These are phyloP conservation scores for western clawed frog (Xenopus tropicalis) DNA, from an alignment of 2,113 vertebrate species.

Conservation along the genomic window UCB_Xtro_10.0 CM004444.2:28878001-28878500, in stretches of 20 bases:
- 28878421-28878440: constrained; percentile 58
- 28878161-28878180: constrained; percentile 68
- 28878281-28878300: constrained; percentile 68
- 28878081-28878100: background rate
- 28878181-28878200: constrained; percentile 61
- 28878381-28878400: constrained; percentile 53
- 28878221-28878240: constrained; percentile 79
- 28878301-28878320: constrained; percentile 51
- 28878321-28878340: constrained; percentile 58
- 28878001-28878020: too few relatives aligned
- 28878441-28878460: constrained; percentile 51
- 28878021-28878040: too few relatives aligned
- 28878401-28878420: constrained; percentile 65
- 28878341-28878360: constrained; percentile 66
- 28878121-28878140: constrained; percentile 76
- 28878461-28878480: constrained; percentile 12
- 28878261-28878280: constrained; percentile 78
- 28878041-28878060: too few relatives aligned
- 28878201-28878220: constrained; percentile 66
- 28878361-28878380: constrained; percentile 80
- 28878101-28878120: constrained; percentile 74
- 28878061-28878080: too few relatives aligned
- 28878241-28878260: constrained; percentile 74
- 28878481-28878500: constrained; percentile 43
- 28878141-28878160: constrained; percentile 66